Evolutionary conservation across 1,140 invertebrate genomes (phyloP).

Genomic region (Ceratosolen fusciceps): DNA sequence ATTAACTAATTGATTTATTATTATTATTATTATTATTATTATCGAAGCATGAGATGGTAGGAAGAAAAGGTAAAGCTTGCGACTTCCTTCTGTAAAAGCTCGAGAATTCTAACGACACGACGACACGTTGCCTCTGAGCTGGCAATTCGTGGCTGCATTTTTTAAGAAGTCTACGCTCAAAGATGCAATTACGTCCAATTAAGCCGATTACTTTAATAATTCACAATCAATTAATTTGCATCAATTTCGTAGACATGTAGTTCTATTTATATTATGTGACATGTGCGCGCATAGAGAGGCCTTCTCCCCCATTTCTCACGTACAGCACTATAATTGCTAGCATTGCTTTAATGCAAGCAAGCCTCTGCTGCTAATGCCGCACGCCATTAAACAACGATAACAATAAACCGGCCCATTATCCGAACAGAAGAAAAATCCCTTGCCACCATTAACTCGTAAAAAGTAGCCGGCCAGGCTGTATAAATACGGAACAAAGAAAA

Average conservation of each 20-base stretch:
- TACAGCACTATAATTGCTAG: neutral
- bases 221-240: constrained; percentile 36
- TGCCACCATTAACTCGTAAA: no score
- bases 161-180: constrained; percentile 23
- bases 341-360: neutral
- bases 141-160: neutral
- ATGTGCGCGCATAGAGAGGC: neutral
- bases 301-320: neutral
- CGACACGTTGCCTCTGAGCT: constrained; percentile 6
- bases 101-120: no score
- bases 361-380: neutral
- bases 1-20: no score
- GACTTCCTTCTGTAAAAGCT: no score
- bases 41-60: no score
- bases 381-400: neutral
- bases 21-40: no score
- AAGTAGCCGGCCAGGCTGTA: no score
- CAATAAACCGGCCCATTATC: neutral
- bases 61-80: neutral
- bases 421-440: neutral
- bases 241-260: constrained; percentile 29
- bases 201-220: constrained; percentile 35
- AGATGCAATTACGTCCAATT: constrained; percentile 42
- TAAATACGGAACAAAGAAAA: no score
- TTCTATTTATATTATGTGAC: no score